These are phyloP conservation scores for Nycticryphes semicollaris DNA, from an alignment of 2,113 vertebrate genomes.

Conservation along the genomic window DNA sequence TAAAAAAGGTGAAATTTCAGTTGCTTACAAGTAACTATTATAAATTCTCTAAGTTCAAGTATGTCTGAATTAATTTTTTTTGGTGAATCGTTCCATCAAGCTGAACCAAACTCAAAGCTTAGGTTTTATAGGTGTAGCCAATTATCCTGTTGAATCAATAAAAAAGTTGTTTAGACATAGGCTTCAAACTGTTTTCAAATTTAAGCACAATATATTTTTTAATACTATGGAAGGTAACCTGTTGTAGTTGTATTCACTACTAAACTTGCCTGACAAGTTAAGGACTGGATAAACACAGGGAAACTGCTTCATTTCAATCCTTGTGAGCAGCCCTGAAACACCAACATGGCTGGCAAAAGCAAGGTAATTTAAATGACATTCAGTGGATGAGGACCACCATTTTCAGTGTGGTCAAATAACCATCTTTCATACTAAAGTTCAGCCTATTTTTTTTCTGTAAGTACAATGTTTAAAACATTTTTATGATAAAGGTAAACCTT, in stretches of 20 bases:
- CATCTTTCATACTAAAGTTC: not conserved
- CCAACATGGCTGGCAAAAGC: not conserved
- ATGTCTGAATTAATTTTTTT: not conserved
- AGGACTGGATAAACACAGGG: not conserved
- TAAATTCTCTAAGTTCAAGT: not conserved
- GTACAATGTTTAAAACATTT: not conserved
- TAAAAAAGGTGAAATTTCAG: not conserved
- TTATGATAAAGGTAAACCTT: not conserved
- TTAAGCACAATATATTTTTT: not conserved
- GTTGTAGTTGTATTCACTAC: not conserved
- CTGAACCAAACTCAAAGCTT: not conserved
- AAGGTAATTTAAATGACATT: not conserved
- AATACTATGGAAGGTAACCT: not conserved
- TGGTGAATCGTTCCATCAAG: accelerated
- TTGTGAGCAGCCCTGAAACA: not conserved
- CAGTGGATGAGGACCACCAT: not conserved
- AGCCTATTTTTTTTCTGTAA: not conserved
- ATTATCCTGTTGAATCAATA: not conserved
- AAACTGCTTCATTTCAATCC: not conserved
- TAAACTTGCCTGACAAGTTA: not conserved
- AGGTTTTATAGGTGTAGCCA: not conserved
- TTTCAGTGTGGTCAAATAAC: not conserved
- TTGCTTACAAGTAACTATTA: not conserved
- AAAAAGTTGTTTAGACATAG: not conserved
- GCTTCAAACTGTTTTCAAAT: not conserved